phyloP scores from a whole-genome alignment of 2,113 vertebrate genomes.

The Peromyscus polionotus region DNA sequence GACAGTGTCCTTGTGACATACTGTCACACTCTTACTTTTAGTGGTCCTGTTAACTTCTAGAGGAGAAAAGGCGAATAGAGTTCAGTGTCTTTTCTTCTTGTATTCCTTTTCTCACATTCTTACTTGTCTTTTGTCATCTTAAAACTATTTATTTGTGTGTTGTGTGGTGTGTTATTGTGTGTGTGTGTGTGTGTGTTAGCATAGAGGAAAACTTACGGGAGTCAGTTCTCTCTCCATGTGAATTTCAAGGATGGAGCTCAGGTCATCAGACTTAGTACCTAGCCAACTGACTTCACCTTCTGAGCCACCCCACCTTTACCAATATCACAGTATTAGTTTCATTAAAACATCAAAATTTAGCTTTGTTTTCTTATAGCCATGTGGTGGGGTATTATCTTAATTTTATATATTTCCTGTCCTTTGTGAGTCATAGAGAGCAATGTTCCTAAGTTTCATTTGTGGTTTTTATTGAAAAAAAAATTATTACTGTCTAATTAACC shows the following conservation, averaged over 20 bases:
- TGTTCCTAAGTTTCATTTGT: neutral
- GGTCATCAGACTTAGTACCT: neutral
- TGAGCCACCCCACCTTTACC: neutral
- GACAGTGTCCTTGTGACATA: neutral
- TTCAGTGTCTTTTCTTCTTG: neutral
- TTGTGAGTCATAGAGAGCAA: neutral
- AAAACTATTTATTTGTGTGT: neutral
- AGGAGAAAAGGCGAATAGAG: neutral
- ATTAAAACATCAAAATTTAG: neutral
- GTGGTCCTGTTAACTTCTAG: neutral
- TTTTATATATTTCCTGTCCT: neutral
- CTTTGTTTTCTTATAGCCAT: neutral
- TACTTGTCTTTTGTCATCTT: neutral
- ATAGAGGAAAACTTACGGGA: neutral
- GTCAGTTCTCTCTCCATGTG: neutral
- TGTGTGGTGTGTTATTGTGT: neutral
- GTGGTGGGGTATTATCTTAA: neutral
- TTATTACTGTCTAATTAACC: neutral
- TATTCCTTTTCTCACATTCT: neutral
- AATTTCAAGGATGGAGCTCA: neutral
- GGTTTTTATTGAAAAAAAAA: neutral
- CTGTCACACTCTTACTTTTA: neutral
- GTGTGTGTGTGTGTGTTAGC: neutral
- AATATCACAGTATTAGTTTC: neutral
- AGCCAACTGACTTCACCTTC: neutral